phyloP scores from a whole-genome alignment of 1,140 invertebrate species.

The Plodia interpunctella region DNA sequence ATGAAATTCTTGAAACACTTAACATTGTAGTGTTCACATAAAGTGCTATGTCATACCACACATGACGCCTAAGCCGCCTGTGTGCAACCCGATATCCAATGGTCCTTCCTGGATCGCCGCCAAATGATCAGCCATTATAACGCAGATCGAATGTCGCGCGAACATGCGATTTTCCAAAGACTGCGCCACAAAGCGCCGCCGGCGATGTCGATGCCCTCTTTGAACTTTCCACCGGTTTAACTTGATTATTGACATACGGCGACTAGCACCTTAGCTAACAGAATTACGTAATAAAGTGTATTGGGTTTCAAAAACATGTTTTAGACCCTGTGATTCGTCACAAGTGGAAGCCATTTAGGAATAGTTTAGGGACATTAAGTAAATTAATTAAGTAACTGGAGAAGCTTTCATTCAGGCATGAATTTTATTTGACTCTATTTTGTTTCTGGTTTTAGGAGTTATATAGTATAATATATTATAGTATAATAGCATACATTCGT shows the following conservation, averaged over 20 bases:
- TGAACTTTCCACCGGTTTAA: constrained; percentile 71
- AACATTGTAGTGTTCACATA: neutral
- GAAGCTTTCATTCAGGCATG: no score
- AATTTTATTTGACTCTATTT: no score
- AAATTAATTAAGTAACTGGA: no score
- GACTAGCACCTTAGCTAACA: constrained; percentile 29
- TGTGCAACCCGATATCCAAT: constrained; percentile 1
- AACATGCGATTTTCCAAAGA: constrained; percentile 57
- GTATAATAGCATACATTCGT: no score
- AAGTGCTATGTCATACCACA: neutral
- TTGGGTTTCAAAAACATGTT: constrained; percentile 32
- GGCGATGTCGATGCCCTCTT: constrained; percentile 53
- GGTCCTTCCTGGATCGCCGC: constrained; percentile 38
- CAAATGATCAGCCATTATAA: constrained; percentile 8
- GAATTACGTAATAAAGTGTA: constrained; percentile 37
- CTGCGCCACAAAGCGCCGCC: constrained; percentile 49
- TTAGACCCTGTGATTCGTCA: neutral
- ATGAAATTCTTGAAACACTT: no score
- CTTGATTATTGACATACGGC: constrained; percentile 68
- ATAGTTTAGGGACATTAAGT: no score
- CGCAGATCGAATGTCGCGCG: constrained; percentile 42
- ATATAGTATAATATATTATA: no score
- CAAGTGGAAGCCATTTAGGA: no score
- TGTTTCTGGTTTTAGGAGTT: no score
- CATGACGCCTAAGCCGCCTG: constrained; percentile 6